A percentile compares a stretch with the other conserved stretches of the same genome.
phyloP scores from a whole-genome alignment of 1,140 invertebrate genomes.

The Platorchestia sp. region DNA sequence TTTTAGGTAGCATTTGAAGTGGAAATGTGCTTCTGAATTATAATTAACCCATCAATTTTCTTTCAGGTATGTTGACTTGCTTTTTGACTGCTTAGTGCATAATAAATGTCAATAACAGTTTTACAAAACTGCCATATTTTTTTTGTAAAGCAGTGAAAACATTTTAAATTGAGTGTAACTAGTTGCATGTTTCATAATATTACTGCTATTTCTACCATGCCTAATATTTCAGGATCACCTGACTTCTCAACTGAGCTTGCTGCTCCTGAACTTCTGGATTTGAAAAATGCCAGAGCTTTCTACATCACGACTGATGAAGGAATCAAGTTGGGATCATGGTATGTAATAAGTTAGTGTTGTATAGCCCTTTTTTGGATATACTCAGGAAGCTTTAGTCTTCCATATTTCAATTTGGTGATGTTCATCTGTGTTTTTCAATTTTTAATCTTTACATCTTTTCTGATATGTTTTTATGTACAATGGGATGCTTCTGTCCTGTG shows the following conservation, averaged over 20 bases:
- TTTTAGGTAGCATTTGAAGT: too few species aligned
- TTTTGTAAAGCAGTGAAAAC: background rate
- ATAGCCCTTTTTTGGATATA: too few species aligned
- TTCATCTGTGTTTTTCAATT: too few species aligned
- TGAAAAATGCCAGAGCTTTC: slow-evolving; percentile 35
- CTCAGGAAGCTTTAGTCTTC: too few species aligned
- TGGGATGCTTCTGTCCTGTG: too few species aligned
- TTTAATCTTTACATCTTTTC: too few species aligned
- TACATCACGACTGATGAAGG: slow-evolving; percentile 37
- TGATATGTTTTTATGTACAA: too few species aligned
- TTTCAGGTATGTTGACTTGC: background rate
- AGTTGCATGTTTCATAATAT: too few species aligned
- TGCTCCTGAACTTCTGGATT: slow-evolving; percentile 11
- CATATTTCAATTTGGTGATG: too few species aligned
- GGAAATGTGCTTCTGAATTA: too few species aligned
- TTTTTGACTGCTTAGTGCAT: background rate
- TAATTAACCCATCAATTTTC: too few species aligned
- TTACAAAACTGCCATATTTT: background rate
- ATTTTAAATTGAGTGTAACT: background rate
- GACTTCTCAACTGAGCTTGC: slow-evolving; percentile 41
- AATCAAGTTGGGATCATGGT: background rate
- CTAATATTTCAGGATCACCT: background rate
- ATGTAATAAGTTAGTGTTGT: background rate
- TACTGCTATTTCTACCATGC: background rate
- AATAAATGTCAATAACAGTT: background rate